phyloP scores from a whole-genome alignment of 2,888 invertebrate species.

The Mechanitis messenoides region DNA sequence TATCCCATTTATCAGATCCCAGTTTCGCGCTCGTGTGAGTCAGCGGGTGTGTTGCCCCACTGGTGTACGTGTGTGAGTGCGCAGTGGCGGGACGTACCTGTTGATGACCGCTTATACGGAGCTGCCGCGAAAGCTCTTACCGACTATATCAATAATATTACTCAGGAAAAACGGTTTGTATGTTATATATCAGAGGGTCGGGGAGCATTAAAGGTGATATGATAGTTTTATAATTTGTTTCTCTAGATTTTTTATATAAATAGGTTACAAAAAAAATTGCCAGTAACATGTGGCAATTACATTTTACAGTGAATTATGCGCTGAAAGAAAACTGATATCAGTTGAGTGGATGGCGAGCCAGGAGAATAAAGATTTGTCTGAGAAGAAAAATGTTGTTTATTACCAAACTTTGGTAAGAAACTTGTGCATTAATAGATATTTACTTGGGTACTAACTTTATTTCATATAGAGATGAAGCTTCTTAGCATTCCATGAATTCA shows the following conservation, averaged over 20 bases:
- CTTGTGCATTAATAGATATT: not conserved
- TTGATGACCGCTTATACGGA: constrained; percentile 23
- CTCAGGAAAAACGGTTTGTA: constrained; percentile 29
- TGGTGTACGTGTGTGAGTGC: constrained; percentile 41
- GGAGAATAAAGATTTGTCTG: constrained; percentile 17
- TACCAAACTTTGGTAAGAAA: constrained; percentile 36
- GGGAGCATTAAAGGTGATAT: no score
- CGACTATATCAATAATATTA: constrained; percentile 33
- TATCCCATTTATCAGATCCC: constrained; percentile 31
- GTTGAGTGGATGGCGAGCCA: constrained; percentile 34
- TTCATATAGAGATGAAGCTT: not conserved
- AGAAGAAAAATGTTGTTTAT: constrained; percentile 21
- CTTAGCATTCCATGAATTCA: no score
- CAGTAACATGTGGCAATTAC: not conserved
- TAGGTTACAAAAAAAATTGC: not conserved
- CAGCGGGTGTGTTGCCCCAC: constrained; percentile 39
- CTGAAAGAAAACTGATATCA: constrained; percentile 26
- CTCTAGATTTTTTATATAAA: no score
- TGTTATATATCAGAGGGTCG: no score
- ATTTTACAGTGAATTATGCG: constrained; percentile 28
- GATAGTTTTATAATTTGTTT: no score
- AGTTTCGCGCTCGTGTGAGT: constrained; percentile 35
- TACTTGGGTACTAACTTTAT: not conserved
- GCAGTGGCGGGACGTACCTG: constrained; percentile 31
- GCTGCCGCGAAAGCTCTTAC: constrained; percentile 26